Conservation (phyloP, 2,113 vertebrate genomes). For the Rhynchomys soricoides region DNA sequence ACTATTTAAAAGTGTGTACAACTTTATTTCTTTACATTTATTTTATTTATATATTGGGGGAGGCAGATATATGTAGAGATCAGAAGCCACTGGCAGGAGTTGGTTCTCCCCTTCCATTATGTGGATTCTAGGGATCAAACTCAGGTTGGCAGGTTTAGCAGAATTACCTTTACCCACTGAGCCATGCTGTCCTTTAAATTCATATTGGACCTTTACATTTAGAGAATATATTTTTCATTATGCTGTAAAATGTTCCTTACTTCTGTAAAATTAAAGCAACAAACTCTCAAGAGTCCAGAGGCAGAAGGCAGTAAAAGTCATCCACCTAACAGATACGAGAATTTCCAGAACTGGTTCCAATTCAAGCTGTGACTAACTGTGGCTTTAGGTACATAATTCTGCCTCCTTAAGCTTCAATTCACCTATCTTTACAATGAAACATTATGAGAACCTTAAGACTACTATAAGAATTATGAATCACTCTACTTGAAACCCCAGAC, state of each 20-base stretch:
- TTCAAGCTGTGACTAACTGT: slow-evolving; percentile 10
- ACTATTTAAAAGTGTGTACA: not conserved
- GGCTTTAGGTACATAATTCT: not conserved
- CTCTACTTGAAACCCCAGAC: not conserved
- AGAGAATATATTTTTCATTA: slow-evolving; percentile 34
- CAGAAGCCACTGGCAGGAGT: not conserved
- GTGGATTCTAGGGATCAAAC: not conserved
- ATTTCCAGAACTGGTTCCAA: slow-evolving; percentile 36
- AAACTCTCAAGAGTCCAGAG: not conserved
- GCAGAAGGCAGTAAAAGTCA: slow-evolving; percentile 2
- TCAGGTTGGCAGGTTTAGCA: not conserved
- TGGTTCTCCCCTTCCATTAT: not conserved
- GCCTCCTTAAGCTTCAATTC: not conserved
- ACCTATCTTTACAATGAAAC: not conserved
- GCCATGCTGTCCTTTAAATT: not conserved
- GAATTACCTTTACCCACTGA: not conserved
- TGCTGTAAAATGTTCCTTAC: slow-evolving; percentile 28
- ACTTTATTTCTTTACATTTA: not conserved
- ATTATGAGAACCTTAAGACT: slow-evolving; percentile 18
- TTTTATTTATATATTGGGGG: not conserved
- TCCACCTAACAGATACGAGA: slow-evolving; percentile 29
- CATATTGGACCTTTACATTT: not conserved
- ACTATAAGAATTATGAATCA: not conserved
- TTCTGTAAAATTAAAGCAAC: slow-evolving; percentile 47
- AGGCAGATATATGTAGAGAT: not conserved